These are phyloP conservation scores for Lethocerus indicus DNA, from an alignment of 1,140 invertebrate genomes.

Conservation along the genomic window DNA sequence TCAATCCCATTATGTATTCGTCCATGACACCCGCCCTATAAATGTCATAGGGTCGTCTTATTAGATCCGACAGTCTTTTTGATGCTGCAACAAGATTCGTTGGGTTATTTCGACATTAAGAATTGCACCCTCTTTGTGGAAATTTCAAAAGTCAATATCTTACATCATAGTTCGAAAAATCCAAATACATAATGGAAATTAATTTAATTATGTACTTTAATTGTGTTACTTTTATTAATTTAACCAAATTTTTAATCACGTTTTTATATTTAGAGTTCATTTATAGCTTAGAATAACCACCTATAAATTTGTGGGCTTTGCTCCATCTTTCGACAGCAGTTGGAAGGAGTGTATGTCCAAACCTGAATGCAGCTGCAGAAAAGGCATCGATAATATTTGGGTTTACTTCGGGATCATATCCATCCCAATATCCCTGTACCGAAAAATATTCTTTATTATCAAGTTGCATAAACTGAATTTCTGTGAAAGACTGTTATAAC, in stretches of 20 bases:
- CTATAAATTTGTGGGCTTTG: conserved; percentile 83
- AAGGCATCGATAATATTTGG: conserved; percentile 75
- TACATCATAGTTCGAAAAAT: too few relatives aligned
- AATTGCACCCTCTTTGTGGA: too few relatives aligned
- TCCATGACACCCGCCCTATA: conserved; percentile 81
- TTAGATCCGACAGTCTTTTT: conserved; percentile 71
- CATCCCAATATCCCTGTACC: conserved; percentile 67
- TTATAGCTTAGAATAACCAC: conserved; percentile 29
- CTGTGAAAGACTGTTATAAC: too few relatives aligned
- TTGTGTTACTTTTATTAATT: too few relatives aligned
- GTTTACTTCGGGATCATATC: conserved; percentile 69
- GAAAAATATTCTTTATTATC: not conserved
- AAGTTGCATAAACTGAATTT: not conserved
- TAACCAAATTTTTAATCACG: too few relatives aligned
- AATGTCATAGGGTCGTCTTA: conserved; percentile 74
- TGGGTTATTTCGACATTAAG: not conserved
- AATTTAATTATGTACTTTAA: too few relatives aligned
- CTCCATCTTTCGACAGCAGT: conserved; percentile 83
- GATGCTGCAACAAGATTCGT: conserved; percentile 44
- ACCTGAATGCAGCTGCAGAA: conserved; percentile 73
- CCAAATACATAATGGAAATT: too few relatives aligned
- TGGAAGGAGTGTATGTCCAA: conserved; percentile 76
- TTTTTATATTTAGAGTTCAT: too few relatives aligned
- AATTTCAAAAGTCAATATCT: too few relatives aligned
- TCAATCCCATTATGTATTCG: conserved; percentile 81